Percentiles rank a stretch among this genome's conserved stretches.
Conservation (phyloP, 1,140 invertebrate genomes). For the Holcopasites calliopsidis region DNA sequence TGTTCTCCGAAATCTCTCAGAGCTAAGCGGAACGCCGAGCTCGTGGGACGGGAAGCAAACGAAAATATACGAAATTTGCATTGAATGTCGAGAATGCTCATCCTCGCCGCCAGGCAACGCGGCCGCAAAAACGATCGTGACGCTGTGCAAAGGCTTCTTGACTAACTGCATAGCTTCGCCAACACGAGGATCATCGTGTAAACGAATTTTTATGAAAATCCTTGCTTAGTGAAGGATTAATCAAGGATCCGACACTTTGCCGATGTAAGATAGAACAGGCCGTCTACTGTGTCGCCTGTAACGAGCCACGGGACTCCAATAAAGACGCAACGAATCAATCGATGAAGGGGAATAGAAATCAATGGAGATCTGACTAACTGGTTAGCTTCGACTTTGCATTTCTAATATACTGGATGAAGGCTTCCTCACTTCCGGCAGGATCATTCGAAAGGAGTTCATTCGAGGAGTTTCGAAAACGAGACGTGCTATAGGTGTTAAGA, state of each 20-base stretch:
- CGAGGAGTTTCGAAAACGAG: too few species aligned
- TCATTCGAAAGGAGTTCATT: too few species aligned
- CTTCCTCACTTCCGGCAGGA: too few species aligned
- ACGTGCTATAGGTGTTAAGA: too few species aligned
- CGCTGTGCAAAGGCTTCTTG: conserved; percentile 21
- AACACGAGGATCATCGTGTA: not conserved
- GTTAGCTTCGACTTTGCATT: conserved; percentile 36
- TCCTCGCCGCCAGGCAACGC: not conserved
- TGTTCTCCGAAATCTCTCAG: too few species aligned
- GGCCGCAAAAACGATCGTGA: conserved; percentile 47
- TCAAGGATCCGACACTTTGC: not conserved
- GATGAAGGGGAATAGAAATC: conserved; percentile 13
- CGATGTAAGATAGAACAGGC: conserved; percentile 28
- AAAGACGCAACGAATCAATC: conserved; percentile 46
- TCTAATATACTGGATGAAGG: conserved; percentile 24
- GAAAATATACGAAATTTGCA: conserved; percentile 59
- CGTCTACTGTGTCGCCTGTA: conserved; percentile 26
- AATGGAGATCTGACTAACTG: not conserved
- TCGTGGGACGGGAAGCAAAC: conserved; percentile 54
- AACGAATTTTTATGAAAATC: conserved; percentile 32
- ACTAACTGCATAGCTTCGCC: not conserved
- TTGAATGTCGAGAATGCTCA: conserved; percentile 49
- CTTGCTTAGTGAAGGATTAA: too few species aligned
- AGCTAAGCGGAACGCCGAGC: conserved; percentile 5
- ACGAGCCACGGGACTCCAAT: conserved; percentile 35